Conservation (phyloP, 2,888 invertebrate genomes). For the Euplexia lucipara region DNA sequence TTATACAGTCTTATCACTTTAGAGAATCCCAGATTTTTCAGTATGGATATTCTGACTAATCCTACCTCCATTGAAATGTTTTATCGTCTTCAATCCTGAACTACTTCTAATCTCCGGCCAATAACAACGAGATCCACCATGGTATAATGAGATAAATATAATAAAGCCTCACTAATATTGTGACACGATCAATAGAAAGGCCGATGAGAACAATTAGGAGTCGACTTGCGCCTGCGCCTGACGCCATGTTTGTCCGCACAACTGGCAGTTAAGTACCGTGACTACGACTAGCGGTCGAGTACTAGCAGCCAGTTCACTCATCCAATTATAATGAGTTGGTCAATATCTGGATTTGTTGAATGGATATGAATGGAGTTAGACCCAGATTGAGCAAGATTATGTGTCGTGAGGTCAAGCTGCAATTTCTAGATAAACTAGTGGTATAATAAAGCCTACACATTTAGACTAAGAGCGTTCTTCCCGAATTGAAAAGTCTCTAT, state of each 20-base stretch:
- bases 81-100: neutral
- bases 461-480: too few species aligned
- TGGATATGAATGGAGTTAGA: neutral
- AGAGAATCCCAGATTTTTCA: too few species aligned
- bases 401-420: neutral
- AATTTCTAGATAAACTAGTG: neutral
- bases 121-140: slow-evolving; percentile 1
- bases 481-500: too few species aligned
- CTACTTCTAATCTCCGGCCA: slow-evolving; percentile 5
- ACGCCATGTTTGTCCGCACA: slow-evolving; percentile 65
- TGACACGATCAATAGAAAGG: slow-evolving; percentile 73
- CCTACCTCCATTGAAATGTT: neutral
- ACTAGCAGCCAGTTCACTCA: slow-evolving; percentile 66
- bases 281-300: slow-evolving; percentile 62
- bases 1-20: too few species aligned
- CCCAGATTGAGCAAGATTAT: neutral
- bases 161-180: slow-evolving; percentile 43
- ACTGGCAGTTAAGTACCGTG: slow-evolving; percentile 79
- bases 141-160: slow-evolving; percentile 3
- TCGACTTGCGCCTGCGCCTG: slow-evolving; percentile 65
- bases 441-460: neutral
- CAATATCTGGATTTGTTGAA: slow-evolving; percentile 53
- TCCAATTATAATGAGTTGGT: slow-evolving; percentile 66
- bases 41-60: too few species aligned
- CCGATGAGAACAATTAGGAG: slow-evolving; percentile 74